phyloP scores from a whole-genome alignment of 2,113 vertebrate genomes.

The Ceratotherium simum region DNA sequence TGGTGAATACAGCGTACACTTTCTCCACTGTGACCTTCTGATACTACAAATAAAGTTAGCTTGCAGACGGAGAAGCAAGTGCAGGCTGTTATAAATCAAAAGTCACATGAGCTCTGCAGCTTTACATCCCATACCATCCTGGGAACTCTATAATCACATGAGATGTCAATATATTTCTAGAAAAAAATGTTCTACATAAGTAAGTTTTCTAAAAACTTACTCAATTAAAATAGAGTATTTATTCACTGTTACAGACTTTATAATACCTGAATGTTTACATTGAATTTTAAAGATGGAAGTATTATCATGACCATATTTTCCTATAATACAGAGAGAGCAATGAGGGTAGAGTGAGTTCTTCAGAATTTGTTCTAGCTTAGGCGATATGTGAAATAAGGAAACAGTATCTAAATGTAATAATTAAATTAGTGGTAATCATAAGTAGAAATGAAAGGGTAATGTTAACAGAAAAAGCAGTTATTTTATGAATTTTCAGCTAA shows the following conservation, averaged over 20 bases:
- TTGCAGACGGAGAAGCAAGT: background rate
- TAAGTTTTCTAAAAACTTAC: background rate
- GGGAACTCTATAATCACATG: background rate
- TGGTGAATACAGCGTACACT: background rate
- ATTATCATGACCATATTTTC: background rate
- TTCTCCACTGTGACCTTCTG: background rate
- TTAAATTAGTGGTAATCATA: background rate
- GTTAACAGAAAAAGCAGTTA: background rate
- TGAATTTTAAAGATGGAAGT: background rate
- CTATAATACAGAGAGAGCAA: background rate
- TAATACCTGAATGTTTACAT: background rate
- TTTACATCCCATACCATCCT: background rate
- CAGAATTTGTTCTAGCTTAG: background rate
- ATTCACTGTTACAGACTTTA: background rate
- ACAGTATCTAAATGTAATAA: background rate
- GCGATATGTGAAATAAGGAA: background rate
- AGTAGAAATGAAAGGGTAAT: background rate
- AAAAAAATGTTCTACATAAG: background rate
- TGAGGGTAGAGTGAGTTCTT: background rate
- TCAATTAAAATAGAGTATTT: background rate
- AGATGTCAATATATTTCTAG: background rate
- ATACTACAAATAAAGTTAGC: background rate
- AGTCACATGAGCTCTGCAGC: background rate
- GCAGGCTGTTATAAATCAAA: background rate
- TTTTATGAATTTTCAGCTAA: background rate